Evolutionary conservation across 2,797 vertebrate species (phyloP).

Genomic region (Hemibagrus guttatus): DNA sequence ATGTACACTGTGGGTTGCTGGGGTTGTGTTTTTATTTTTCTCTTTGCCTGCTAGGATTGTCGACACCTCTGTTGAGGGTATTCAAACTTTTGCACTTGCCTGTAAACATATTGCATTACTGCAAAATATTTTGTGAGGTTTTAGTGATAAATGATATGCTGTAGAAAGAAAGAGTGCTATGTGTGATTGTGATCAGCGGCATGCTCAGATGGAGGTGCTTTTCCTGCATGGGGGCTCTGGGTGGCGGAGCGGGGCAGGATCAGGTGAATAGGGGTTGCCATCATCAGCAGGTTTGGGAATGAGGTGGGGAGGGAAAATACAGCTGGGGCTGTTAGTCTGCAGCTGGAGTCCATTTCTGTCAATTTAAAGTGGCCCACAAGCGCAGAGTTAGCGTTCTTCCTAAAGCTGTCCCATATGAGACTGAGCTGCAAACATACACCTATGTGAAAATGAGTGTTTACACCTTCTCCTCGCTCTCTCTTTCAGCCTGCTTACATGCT

Average conservation of each 20-base stretch:
- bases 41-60: not conserved
- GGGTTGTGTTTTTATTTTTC: not conserved
- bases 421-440: conserved; percentile 28
- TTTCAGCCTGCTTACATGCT: conserved; percentile 18
- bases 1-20: not conserved
- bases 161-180: not conserved
- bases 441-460: conserved; percentile 35
- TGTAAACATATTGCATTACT: not conserved
- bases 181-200: not conserved
- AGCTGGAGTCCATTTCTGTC: conserved; percentile 62
- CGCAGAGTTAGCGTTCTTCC: conserved; percentile 60
- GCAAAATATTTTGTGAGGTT: not conserved
- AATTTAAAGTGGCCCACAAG: conserved; percentile 54
- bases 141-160: conserved; percentile 6
- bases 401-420: conserved; percentile 57
- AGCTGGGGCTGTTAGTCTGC: conserved; percentile 52
- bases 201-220: conserved; percentile 40
- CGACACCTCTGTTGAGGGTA: not conserved
- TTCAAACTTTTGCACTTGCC: not conserved
- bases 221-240: conserved; percentile 58
- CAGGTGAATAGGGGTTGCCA: conserved; percentile 45
- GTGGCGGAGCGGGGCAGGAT: conserved; percentile 23
- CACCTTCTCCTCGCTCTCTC: conserved; percentile 14
- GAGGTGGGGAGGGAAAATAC: conserved; percentile 25
- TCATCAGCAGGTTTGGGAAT: conserved; percentile 36